These are phyloP conservation scores for Pocota personata DNA, from an alignment of 2,888 invertebrate species.

Conservation along the genomic window DNA sequence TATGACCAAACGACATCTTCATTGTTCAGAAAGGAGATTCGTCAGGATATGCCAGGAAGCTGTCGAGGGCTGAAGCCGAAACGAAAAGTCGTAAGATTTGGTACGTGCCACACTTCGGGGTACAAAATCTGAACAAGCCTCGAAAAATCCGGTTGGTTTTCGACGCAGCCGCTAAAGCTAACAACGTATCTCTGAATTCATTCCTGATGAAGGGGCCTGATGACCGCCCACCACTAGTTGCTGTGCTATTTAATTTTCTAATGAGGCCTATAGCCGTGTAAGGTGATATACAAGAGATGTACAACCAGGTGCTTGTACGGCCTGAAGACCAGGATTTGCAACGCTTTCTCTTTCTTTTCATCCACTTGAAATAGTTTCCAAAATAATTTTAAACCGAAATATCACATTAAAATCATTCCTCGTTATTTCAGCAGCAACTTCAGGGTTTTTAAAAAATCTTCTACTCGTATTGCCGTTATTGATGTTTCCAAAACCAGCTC, in stretches of 20 bases:
- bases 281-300: neutral
- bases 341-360: no score
- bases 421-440: no score
- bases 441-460: no score
- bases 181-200: constrained; percentile 75
- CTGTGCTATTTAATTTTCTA: constrained; percentile 79
- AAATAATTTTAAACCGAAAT: no score
- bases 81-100: constrained; percentile 20
- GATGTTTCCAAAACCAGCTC: no score
- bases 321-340: neutral
- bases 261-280: constrained; percentile 43
- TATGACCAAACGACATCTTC: constrained; percentile 42
- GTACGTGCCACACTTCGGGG: constrained; percentile 74
- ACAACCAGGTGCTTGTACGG: neutral
- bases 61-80: neutral
- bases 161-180: constrained; percentile 74
- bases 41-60: constrained; percentile 44
- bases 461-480: no score
- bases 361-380: no score
- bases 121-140: constrained; percentile 72
- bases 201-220: constrained; percentile 71
- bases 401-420: no score
- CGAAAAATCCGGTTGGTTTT: constrained; percentile 74
- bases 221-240: constrained; percentile 76
- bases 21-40: constrained; percentile 52